phyloP scores from a whole-genome alignment of 2,888 invertebrate species.

The Xanthia icteritia region DNA sequence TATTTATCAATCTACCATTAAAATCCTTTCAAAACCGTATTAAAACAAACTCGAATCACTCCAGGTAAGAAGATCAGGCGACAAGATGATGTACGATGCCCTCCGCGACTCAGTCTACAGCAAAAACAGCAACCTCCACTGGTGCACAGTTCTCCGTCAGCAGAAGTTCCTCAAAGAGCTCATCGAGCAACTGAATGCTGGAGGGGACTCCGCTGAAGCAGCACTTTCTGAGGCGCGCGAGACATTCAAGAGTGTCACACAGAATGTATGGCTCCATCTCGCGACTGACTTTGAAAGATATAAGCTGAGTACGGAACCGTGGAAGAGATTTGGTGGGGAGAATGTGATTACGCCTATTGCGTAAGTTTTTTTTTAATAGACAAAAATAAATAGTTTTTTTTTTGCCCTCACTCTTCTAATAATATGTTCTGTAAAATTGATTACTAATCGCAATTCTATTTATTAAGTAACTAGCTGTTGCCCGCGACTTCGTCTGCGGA shows the following conservation, averaged over 20 bases:
- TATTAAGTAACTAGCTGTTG: no score
- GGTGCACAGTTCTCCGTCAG: constrained; percentile 93
- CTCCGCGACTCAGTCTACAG: constrained; percentile 83
- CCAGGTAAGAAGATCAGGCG: constrained; percentile 90
- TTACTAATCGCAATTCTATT: no score
- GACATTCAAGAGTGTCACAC: constrained; percentile 91
- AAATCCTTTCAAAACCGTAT: neutral
- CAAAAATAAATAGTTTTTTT: neutral
- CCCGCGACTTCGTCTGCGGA: no score
- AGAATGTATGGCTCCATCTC: constrained; percentile 92
- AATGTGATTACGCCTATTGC: constrained; percentile 73
- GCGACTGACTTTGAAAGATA: constrained; percentile 93
- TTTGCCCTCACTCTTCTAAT: neutral
- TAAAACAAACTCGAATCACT: neutral
- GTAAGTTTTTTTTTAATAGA: constrained; percentile 72
- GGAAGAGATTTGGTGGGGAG: constrained; percentile 85
- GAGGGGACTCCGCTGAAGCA: constrained; percentile 85
- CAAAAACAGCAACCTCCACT: constrained; percentile 93
- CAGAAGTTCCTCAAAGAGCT: constrained; percentile 93
- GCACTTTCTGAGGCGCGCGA: constrained; percentile 88
- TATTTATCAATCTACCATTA: neutral
- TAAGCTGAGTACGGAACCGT: constrained; percentile 88
- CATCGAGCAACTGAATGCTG: constrained; percentile 90
- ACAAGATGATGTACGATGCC: constrained; percentile 91
- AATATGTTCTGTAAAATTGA: no score